These are phyloP conservation scores for Eugnorisma glareosa DNA, from an alignment of 2,888 invertebrate species.

Conservation along the genomic window DNA sequence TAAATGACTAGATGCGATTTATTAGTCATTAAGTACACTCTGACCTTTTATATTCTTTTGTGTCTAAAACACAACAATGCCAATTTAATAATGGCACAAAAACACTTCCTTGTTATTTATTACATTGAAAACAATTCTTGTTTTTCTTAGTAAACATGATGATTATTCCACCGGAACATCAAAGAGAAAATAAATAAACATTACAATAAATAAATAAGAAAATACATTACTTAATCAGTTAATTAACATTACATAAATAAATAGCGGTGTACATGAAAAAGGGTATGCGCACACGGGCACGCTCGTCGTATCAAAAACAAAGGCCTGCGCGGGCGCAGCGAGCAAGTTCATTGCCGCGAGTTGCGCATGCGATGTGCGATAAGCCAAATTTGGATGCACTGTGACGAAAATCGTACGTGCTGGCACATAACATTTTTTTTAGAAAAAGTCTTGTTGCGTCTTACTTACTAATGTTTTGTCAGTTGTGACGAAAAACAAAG, in stretches of 20 bases:
- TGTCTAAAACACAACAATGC: slow-evolving; percentile 57
- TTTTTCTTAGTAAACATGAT: background rate
- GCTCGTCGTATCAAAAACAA: slow-evolving; percentile 61
- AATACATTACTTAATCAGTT: slow-evolving; percentile 53
- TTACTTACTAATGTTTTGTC: slow-evolving; percentile 52
- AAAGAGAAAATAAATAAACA: slow-evolving; percentile 50
- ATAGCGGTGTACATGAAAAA: slow-evolving; percentile 65
- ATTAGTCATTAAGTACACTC: slow-evolving; percentile 45
- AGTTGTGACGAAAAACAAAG: slow-evolving; percentile 34
- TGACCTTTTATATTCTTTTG: slow-evolving; percentile 50
- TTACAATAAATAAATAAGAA: slow-evolving; percentile 55
- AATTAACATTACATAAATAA: slow-evolving; percentile 60
- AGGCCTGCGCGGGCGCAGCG: slow-evolving; percentile 51
- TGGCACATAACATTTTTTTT: slow-evolving; percentile 50
- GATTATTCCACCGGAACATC: slow-evolving; percentile 18
- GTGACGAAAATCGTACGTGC: slow-evolving; percentile 68
- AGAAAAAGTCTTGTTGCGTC: slow-evolving; percentile 11
- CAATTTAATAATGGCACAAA: slow-evolving; percentile 47
- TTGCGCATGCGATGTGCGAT: slow-evolving; percentile 79
- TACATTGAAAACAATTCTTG: slow-evolving; percentile 34
- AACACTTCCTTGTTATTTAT: slow-evolving; percentile 56
- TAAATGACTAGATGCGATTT: slow-evolving; percentile 21
- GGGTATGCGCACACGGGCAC: slow-evolving; percentile 49
- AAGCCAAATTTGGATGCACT: slow-evolving; percentile 76
- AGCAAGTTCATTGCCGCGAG: slow-evolving; percentile 83